Conservation (phyloP, 2,113 vertebrate species). For the Dipodomys stephensi region DNA sequence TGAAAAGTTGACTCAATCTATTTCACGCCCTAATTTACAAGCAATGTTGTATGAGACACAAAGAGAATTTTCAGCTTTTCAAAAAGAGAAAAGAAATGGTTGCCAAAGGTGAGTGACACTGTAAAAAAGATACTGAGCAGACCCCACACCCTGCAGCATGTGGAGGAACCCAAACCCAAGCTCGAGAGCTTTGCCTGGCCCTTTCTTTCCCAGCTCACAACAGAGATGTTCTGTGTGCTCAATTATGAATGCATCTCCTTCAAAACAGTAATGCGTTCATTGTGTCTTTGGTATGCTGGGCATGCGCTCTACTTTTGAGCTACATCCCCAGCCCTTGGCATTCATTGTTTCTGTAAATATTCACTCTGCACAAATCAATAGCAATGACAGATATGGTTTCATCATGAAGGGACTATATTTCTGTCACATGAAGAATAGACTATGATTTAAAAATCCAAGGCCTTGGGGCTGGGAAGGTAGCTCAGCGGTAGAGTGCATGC, state of each 20-base stretch:
- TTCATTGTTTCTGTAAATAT: background rate
- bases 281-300: too few species aligned
- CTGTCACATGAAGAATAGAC: background rate
- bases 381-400: background rate
- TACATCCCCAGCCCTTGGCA: background rate
- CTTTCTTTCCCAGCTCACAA: background rate
- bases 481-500: too few species aligned
- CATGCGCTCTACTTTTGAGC: too few species aligned
- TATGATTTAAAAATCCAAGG: background rate
- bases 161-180: background rate
- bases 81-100: background rate
- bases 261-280: background rate
- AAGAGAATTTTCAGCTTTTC: conserved; percentile 9
- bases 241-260: background rate
- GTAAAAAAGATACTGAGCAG: background rate
- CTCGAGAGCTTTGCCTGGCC: background rate
- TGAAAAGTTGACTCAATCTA: background rate
- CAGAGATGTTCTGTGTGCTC: background rate
- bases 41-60: background rate
- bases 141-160: background rate
- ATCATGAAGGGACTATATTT: background rate
- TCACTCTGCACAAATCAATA: background rate
- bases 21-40: background rate
- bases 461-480: too few species aligned
- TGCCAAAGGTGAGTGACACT: background rate